phyloP scores from a whole-genome alignment of 2,797 vertebrate genomes.

The Rachycentron canadum region DNA sequence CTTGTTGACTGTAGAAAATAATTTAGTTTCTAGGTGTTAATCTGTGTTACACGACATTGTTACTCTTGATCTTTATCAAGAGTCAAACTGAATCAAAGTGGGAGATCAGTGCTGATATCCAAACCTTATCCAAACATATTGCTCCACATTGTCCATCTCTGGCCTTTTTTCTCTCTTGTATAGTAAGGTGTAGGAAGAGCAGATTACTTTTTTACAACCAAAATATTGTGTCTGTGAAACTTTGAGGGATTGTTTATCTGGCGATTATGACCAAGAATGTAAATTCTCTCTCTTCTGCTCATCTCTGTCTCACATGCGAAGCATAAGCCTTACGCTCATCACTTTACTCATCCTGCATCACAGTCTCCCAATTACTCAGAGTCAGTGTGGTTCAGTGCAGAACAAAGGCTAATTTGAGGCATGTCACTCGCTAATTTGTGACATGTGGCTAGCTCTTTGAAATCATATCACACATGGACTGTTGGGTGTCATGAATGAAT shows the following conservation, averaged over 20 bases:
- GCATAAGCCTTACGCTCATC: constrained; percentile 62
- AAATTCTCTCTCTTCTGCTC: constrained; percentile 20
- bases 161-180: constrained; percentile 8
- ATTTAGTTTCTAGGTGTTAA: background rate
- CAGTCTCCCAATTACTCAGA: constrained; percentile 74
- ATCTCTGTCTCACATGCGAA: constrained; percentile 29
- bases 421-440: constrained; percentile 80
- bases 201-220: constrained; percentile 4
- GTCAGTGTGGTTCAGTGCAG: constrained; percentile 71
- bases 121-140: too few species aligned
- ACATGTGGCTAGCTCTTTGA: constrained; percentile 79
- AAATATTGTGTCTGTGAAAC: constrained; percentile 11
- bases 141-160: background rate
- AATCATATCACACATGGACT: constrained; percentile 77
- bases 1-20: background rate
- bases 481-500: constrained; percentile 60
- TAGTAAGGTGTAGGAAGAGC: constrained; percentile 14
- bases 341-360: constrained; percentile 68
- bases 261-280: constrained; percentile 40
- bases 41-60: background rate
- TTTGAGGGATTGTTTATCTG: background rate
- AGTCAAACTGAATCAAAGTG: background rate
- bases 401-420: constrained; percentile 82
- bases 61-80: background rate
- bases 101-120: background rate